Conservation (phyloP, 2,797 vertebrate species). For the Esox lucius region DNA sequence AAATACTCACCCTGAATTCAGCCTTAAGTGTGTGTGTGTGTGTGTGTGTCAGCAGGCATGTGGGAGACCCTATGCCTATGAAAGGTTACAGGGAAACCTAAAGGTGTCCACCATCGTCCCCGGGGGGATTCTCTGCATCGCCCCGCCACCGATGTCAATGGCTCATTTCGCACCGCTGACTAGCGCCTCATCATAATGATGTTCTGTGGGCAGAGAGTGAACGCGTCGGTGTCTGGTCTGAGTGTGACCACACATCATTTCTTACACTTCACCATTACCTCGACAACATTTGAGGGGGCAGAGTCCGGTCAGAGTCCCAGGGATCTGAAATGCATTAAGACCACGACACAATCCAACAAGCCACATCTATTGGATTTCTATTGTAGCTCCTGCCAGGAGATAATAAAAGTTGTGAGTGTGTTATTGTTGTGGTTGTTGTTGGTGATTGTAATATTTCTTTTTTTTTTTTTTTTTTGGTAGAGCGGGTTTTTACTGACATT, state of each 20-base stretch:
- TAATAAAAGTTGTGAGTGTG: background rate
- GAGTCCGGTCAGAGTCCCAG: constrained; percentile 14
- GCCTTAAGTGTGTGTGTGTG: background rate
- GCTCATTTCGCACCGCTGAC: too few relatives aligned
- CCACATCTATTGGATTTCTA: constrained; percentile 10
- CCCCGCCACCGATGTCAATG: background rate
- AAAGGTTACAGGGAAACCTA: background rate
- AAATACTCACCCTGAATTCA: background rate
- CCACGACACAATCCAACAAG: background rate
- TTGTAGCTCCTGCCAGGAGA: background rate
- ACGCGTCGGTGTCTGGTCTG: too few relatives aligned
- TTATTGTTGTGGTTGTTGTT: too few relatives aligned
- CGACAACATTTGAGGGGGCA: constrained; percentile 12
- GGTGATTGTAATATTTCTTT: too few relatives aligned
- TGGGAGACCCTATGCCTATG: background rate
- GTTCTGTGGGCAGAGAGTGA: too few relatives aligned
- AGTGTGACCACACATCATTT: background rate
- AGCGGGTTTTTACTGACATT: too few relatives aligned
- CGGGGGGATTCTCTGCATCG: background rate
- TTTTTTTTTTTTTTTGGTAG: too few relatives aligned
- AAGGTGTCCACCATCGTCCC: background rate
- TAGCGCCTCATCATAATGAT: too few relatives aligned
- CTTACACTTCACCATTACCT: background rate
- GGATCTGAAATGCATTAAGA: constrained; percentile 24
- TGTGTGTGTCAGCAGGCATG: background rate